These are phyloP conservation scores for Corella eumyota DNA, from an alignment of 23 tunicate species.

Conservation along the genomic window DNA sequence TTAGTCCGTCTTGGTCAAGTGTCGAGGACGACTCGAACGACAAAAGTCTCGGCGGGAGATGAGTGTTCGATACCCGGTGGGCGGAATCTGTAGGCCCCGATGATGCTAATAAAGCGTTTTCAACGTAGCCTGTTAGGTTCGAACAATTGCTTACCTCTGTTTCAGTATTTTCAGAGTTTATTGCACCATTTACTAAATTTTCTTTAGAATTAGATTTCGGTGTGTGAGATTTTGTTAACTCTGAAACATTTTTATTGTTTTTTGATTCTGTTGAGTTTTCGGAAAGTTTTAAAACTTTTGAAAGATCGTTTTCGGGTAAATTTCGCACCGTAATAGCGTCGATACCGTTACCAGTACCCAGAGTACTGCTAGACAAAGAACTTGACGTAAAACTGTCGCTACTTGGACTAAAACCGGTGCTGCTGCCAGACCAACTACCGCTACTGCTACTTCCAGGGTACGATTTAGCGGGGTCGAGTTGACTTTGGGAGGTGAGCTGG, in stretches of 20 bases:
- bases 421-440: slow-evolving; percentile 28
- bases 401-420: slow-evolving; percentile 41
- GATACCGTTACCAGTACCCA: neutral
- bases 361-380: neutral
- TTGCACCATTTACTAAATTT: neutral
- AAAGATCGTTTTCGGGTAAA: neutral
- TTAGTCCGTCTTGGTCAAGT: slow-evolving; percentile 23
- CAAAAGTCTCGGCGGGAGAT: slow-evolving; percentile 12
- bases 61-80: slow-evolving; percentile 11
- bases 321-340: neutral
- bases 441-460: slow-evolving; percentile 31
- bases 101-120: slow-evolving; percentile 25
- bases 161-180: neutral
- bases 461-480: no score
- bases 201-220: neutral
- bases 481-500: no score
- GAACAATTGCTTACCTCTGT: slow-evolving; percentile 10
- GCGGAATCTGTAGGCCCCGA: slow-evolving; percentile 17
- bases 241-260: no score
- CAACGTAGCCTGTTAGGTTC: slow-evolving; percentile 41
- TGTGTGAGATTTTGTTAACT: no score
- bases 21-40: slow-evolving; percentile 50
- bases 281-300: neutral
- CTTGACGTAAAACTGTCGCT: slow-evolving; percentile 12
- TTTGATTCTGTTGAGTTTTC: neutral